Percentiles rank a stretch among this genome's conserved stretches.
These are phyloP conservation scores for Cepaea nemoralis DNA, from an alignment of 1,140 invertebrate genomes.

Conservation along the genomic window DNA sequence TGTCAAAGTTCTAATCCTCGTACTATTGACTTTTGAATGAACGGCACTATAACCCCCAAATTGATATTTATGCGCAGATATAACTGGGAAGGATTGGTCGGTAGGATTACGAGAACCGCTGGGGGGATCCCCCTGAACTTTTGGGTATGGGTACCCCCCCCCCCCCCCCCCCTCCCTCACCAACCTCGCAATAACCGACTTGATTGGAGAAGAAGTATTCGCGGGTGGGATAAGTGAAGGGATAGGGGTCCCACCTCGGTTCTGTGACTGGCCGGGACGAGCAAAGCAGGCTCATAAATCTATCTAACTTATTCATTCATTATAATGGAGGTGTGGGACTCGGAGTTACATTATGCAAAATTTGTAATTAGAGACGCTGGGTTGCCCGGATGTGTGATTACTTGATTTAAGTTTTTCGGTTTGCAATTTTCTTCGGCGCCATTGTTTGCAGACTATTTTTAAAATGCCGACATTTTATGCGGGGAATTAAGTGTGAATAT, in stretches of 20 bases:
- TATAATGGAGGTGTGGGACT: neutral
- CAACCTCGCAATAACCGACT: too few species aligned
- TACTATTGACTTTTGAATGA: too few species aligned
- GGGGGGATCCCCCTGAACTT: too few species aligned
- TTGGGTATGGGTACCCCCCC: too few species aligned
- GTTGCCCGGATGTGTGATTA: neutral
- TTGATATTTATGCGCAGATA: too few species aligned
- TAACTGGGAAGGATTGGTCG: too few species aligned
- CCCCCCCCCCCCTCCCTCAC: too few species aligned
- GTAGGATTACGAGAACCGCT: too few species aligned
- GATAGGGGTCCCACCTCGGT: neutral
- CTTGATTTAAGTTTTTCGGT: slow-evolving; percentile 11
- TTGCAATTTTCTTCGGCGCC: neutral
- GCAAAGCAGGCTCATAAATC: neutral
- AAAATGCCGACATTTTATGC: neutral
- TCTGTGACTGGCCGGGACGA: neutral
- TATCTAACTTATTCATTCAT: neutral
- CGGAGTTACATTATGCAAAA: slow-evolving; percentile 15
- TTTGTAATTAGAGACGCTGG: neutral
- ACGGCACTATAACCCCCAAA: too few species aligned
- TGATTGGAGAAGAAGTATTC: neutral
- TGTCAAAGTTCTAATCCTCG: too few species aligned
- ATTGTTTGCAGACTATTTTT: neutral
- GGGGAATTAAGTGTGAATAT: too few species aligned
- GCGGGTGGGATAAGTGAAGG: neutral